A percentile compares a stretch with the other conserved stretches of the same genome.
Conservation (phyloP, 2,888 invertebrate genomes). For the Eretmocerus hayati region DNA sequence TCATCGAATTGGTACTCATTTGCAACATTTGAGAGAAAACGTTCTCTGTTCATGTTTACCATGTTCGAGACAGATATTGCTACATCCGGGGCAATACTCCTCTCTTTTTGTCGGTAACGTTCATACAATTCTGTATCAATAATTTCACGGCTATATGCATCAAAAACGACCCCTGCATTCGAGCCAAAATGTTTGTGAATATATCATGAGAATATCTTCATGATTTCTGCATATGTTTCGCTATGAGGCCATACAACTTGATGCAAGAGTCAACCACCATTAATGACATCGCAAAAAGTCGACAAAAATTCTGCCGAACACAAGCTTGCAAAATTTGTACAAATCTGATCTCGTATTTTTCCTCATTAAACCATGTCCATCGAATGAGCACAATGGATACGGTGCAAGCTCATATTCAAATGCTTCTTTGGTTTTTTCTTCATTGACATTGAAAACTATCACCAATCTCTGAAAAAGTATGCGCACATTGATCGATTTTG, state of each 20-base stretch:
- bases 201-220: constrained; percentile 5
- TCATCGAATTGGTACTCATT: constrained; percentile 22
- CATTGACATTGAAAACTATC: constrained; percentile 19
- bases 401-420: constrained; percentile 25
- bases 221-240: constrained; percentile 13
- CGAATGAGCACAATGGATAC: constrained; percentile 24
- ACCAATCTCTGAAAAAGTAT: constrained; percentile 28
- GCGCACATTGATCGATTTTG: constrained; percentile 22
- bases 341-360: constrained; percentile 21
- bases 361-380: constrained; percentile 22
- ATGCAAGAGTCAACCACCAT: constrained; percentile 23
- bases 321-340: constrained; percentile 9
- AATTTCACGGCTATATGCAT: constrained; percentile 21
- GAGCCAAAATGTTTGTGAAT: constrained; percentile 7
- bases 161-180: constrained; percentile 22
- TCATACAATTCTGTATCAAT: constrained; percentile 24
- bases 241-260: constrained; percentile 19
- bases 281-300: constrained; percentile 13
- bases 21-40: constrained; percentile 24
- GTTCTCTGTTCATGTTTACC: constrained; percentile 20
- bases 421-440: constrained; percentile 18
- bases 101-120: constrained; percentile 20
- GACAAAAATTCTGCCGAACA: not conserved
- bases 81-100: constrained; percentile 19
- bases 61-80: constrained; percentile 17